Percentiles rank a stretch among this genome's conserved stretches.
These are phyloP conservation scores for Mesoligia furuncula DNA, from an alignment of 2,888 invertebrate species.

Conservation along the genomic window DNA sequence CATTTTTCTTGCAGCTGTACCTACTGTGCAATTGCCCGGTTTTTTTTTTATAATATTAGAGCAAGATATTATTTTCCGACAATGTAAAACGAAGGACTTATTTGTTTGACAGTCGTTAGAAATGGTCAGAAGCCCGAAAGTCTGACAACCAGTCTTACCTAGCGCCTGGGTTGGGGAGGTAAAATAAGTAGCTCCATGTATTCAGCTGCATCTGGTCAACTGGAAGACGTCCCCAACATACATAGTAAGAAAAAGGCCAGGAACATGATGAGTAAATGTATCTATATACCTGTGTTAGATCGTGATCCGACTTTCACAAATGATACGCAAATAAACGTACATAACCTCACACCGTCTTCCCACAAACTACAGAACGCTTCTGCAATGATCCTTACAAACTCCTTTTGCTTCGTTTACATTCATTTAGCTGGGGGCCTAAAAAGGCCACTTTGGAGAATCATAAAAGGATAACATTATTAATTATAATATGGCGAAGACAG, in stretches of 20 bases:
- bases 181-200: too few relatives aligned
- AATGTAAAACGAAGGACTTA: neutral
- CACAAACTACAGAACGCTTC: neutral
- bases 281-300: neutral
- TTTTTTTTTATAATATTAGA: neutral
- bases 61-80: neutral
- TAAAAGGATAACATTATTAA: too few relatives aligned
- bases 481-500: too few relatives aligned
- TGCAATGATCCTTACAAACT: neutral
- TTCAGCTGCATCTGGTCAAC: neutral
- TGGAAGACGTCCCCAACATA: neutral
- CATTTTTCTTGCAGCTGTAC: slow-evolving; percentile 18
- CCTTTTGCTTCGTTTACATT: neutral
- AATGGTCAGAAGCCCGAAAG: neutral
- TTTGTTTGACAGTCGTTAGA: neutral
- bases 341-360: neutral
- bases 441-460: too few relatives aligned
- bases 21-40: neutral
- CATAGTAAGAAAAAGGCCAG: neutral
- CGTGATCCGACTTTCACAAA: neutral
- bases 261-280: neutral
- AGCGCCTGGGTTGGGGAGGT: too few relatives aligned
- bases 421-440: too few relatives aligned
- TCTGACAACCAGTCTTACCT: neutral
- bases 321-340: neutral